Base-by-base conservation (phyloP, 2,888 invertebrate species). In the Dilophus febrilis region DNA sequence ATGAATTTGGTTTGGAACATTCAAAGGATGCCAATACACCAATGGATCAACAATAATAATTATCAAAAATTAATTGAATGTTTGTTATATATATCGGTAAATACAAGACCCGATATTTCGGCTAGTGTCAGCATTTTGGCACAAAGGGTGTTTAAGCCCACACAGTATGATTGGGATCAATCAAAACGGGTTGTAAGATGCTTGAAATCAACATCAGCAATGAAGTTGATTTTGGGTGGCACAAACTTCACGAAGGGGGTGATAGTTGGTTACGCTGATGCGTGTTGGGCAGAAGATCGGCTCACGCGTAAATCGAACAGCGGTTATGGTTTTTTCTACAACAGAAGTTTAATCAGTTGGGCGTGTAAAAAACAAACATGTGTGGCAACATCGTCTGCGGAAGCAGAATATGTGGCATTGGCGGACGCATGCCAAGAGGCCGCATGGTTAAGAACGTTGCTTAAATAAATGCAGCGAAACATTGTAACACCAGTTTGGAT, bases 271-370 rank as follows among this genome's bases (percentile, higher is more conserved):
- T 52, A 46, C 29, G 48, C 48, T 8, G 50, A 54, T 38, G 52
- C 52, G 22, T 46, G 50, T 44, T 53, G 49, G 50, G 51, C 53
- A 6, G 47, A 52, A 32, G 46, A 53, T 36, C 38, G 40, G 35
- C 17, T n/a, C 2, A 46, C 49, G 12, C 11, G 42, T 30, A 36
- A 39, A 35, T 40, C 38, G 14, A 41, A 44, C 16, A 41, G 41
- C 36, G 43, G 45, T 11, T 41, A 38, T 13, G 29, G 41, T 29
- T 42, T 44, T 13, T 35, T 34, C n/a, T 18, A 26, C 11, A 32
- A 37, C 22, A 35, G 41, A 35, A 40, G 34, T n/a, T n/a, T 30
- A 18, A 26, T 41, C 17, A 41, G 37, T 33, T 45, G 45, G 43
- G 35, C 13, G 10, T 38, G 41, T 38, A 35, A 36, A 34, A 45